phyloP scores from a whole-genome alignment of 2,113 vertebrate genomes.

The Maccullochella peelii region DNA sequence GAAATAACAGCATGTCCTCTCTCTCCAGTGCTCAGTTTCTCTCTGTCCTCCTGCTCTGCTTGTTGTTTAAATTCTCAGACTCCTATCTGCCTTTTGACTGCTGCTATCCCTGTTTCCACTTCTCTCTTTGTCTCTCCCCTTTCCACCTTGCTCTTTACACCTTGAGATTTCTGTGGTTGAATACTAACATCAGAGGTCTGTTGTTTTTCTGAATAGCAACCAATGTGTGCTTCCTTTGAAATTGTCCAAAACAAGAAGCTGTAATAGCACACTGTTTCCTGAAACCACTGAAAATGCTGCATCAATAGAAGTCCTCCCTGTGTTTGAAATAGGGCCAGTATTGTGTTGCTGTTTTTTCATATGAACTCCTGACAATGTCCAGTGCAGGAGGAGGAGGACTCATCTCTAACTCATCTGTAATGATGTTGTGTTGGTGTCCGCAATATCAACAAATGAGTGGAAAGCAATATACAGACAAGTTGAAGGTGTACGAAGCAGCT shows the following conservation, averaged over 20 bases:
- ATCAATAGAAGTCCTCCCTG: neutral
- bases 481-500: too few species aligned
- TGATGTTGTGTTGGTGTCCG: too few species aligned
- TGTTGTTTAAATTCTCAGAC: neutral
- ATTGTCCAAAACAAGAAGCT: neutral
- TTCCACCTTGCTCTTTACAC: neutral
- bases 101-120: neutral
- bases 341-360: neutral
- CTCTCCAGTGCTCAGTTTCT: neutral
- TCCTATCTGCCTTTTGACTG: neutral
- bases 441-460: too few species aligned
- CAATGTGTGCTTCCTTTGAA: conserved; percentile 2
- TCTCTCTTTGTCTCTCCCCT: neutral
- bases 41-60: neutral
- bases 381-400: too few species aligned
- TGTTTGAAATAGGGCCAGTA: neutral
- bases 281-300: neutral
- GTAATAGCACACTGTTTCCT: neutral
- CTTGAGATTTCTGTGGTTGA: neutral
- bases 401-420: too few species aligned
- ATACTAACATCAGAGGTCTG: conserved; percentile 5
- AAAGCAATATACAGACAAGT: too few species aligned
- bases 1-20: neutral
- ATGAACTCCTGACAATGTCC: too few species aligned
- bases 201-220: neutral